A percentile compares a stretch with the other conserved stretches of the same genome.
These are phyloP conservation scores for Trematocara unimaculatum DNA, from an alignment of 2,113 vertebrate species.

Conservation along the genomic window DNA sequence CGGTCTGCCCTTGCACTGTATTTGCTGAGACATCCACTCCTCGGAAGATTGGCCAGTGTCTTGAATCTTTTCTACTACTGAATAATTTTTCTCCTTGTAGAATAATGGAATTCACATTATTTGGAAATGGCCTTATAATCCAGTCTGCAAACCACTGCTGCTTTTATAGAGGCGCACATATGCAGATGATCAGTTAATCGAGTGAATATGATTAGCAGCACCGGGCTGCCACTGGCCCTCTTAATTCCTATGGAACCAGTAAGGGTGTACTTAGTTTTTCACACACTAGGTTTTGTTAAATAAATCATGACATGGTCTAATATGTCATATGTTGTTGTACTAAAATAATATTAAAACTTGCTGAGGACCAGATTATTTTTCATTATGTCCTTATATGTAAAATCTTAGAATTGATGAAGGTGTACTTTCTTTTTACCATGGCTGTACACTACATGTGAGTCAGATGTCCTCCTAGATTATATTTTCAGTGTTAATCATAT, in stretches of 20 bases:
- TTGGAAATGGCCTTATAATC: not conserved
- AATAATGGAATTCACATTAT: not conserved
- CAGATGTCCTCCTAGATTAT: not conserved
- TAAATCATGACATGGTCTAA: not conserved
- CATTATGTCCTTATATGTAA: not conserved
- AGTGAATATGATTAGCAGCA: not conserved
- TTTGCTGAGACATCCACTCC: not conserved
- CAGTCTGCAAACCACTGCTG: not conserved
- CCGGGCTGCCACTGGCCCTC: not conserved
- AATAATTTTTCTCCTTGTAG: not conserved
- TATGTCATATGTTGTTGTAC: not conserved
- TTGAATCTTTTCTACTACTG: not conserved
- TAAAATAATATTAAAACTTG: not conserved
- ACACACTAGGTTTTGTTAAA: not conserved
- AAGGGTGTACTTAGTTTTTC: not conserved
- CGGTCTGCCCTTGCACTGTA: not conserved
- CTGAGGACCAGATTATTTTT: not conserved
- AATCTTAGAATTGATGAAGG: not conserved
- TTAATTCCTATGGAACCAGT: not conserved
- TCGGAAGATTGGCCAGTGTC: not conserved
- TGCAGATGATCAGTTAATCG: not conserved
- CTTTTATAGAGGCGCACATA: not conserved
- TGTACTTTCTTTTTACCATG: not conserved
- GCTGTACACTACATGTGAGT: not conserved
- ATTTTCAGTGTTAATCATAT: constrained; percentile 30